These are phyloP conservation scores for Mythimna ferrago DNA, from an alignment of 2,888 invertebrate species.

Conservation along the genomic window DNA sequence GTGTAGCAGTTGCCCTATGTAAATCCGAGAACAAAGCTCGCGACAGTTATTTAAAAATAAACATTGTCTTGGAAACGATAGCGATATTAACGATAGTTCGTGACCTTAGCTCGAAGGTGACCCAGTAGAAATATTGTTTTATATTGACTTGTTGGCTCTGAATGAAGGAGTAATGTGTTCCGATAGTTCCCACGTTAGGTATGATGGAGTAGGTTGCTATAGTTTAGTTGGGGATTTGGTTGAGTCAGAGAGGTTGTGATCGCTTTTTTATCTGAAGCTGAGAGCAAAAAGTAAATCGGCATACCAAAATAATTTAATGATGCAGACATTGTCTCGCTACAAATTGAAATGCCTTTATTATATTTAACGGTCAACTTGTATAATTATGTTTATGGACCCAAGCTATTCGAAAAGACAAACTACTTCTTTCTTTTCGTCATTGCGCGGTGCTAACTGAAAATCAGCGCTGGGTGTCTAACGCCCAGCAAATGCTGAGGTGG, in stretches of 20 bases:
- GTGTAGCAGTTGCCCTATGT: background rate
- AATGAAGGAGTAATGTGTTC: conserved; percentile 10
- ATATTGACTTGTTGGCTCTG: conserved; percentile 13
- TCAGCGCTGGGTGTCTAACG: no score
- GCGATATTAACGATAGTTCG: conserved; percentile 31
- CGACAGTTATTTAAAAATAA: conserved; percentile 32
- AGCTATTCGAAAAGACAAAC: no score
- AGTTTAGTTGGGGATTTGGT: background rate
- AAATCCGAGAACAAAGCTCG: conserved; percentile 7
- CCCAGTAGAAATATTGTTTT: conserved; percentile 28
- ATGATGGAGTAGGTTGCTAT: background rate
- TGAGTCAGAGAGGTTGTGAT: background rate
- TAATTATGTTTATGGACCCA: no score
- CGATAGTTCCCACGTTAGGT: conserved; percentile 10
- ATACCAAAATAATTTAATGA: no score
- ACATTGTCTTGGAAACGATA: conserved; percentile 41
- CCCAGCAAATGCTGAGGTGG: no score
- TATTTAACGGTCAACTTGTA: no score
- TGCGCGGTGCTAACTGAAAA: no score
- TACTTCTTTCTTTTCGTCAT: no score
- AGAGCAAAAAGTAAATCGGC: background rate
- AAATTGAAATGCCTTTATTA: no score
- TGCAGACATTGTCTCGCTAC: no score
- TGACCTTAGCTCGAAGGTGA: conserved; percentile 49
- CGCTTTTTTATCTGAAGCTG: background rate